Evolutionary conservation across 2,888 invertebrate genomes (phyloP), one percentile per base, ranked within the genome.

Genomic region (Aphodius sticticus): DNA sequence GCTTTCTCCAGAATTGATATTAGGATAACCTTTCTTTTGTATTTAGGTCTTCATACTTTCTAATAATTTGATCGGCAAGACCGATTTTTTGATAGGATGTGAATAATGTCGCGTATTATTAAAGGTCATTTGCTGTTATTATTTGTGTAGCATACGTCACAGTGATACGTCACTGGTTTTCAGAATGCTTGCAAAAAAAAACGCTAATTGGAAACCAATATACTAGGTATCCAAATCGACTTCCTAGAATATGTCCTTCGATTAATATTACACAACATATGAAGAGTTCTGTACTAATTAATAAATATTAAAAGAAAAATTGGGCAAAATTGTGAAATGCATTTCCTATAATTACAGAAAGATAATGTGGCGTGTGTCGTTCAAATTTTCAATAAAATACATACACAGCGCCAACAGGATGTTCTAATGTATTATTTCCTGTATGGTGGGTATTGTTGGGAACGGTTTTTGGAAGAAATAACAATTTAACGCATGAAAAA

Each of bases 111-210:
- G 12, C 53, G 53, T 9, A 12, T 9, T 12, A 53, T 53, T 53
- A 53, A 53, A 53, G 53, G 53, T 53, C 53, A 53, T 53, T 53
- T 53, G 53, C 53, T 53, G 53, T 53, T 53, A 53, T 53, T 53
- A 53, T 53, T 53, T 53, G 53, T 53, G 53, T 53, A 9, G 53
- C 4, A 7, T 53, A 53, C 53, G 53, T 53, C 7, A 53, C 9
- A 53, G 53, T 53, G 53, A 53, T 53, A 53, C 53, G 53, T 53
- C 53, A 53, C 53, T 26, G 26, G 53, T 9, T 53, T 53, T 53
- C 4, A 53, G 53, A 53, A 53, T 53, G 53, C 53, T 53, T 53
- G 53, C 53, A 53, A 53, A 53, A 26, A 26, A 53, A 53, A 53
- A 53, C 53, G 53, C 53, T 53, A 53, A 53, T 53, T 53, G 53